Percentiles rank a stretch among this genome's conserved stretches.
Evolutionary conservation across 2,797 vertebrate species (phyloP).

Genomic region (Lacerta viridis): DNA sequence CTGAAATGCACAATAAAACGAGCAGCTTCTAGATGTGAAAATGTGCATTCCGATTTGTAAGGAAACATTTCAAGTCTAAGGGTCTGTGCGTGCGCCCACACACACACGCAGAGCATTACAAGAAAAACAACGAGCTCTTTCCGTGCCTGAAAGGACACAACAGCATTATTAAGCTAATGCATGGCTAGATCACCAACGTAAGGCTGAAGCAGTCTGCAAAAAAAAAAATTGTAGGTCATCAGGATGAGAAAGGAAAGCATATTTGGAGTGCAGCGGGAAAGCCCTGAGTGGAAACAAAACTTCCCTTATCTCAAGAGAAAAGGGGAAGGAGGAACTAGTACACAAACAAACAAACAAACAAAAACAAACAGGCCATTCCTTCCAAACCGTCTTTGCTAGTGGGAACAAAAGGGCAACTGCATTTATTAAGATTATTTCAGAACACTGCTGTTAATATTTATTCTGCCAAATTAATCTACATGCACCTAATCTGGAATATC

Average conservation of each 20-base stretch:
- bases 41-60: neutral
- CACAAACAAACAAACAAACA: neutral
- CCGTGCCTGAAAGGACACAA: constrained; percentile 40
- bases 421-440: neutral
- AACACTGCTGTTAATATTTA: neutral
- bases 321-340: neutral
- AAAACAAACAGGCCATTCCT: neutral
- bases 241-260: neutral
- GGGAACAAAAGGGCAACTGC: neutral
- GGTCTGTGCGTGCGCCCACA: neutral
- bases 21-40: neutral
- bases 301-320: neutral
- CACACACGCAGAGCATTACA: neutral
- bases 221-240: neutral
- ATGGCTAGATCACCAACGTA: neutral
- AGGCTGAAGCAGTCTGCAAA: neutral
- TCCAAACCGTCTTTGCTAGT: neutral
- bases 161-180: neutral
- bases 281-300: neutral
- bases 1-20: neutral
- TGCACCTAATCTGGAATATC: neutral
- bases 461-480: neutral
- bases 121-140: constrained; percentile 41
- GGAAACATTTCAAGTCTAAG: neutral
- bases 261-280: neutral